Evolutionary conservation across 2,113 vertebrate species (phyloP).

Genomic region (Scalopus aquaticus): DNA sequence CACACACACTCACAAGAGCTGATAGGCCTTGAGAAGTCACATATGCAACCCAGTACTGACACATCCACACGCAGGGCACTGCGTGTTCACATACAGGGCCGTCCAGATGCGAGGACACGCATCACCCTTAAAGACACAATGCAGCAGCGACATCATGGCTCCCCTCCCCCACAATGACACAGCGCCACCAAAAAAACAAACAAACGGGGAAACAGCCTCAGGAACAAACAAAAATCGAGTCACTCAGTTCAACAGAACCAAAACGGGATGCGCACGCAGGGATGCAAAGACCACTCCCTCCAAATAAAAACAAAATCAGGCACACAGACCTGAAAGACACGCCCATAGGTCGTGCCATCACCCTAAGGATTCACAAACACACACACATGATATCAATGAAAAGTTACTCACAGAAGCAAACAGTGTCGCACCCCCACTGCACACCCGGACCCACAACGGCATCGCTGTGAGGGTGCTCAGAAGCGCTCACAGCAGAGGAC

Average conservation of each 20-base stretch:
- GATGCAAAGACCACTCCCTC: neutral
- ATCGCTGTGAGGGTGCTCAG: neutral
- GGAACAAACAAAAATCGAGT: neutral
- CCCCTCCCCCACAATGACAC: constrained; percentile 53
- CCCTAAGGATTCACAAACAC: constrained; percentile 10
- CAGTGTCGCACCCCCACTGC: neutral
- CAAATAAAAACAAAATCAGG: neutral
- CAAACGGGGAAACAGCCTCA: neutral
- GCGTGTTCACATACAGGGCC: neutral
- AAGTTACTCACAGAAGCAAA: neutral
- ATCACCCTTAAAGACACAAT: constrained; percentile 31
- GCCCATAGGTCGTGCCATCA: constrained; percentile 47
- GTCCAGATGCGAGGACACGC: neutral
- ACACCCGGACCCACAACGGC: neutral
- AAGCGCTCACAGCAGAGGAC: constrained; percentile 31
- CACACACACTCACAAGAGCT: neutral
- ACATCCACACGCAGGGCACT: neutral
- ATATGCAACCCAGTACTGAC: neutral
- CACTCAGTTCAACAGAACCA: neutral
- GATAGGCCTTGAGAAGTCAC: neutral
- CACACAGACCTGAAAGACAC: neutral
- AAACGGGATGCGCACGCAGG: neutral
- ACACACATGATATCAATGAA: neutral
- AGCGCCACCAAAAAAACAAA: constrained; percentile 33
- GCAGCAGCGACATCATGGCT: constrained; percentile 63